Conservation (phyloP, 2,888 invertebrate species). For the Cremastinae sp. region DNA sequence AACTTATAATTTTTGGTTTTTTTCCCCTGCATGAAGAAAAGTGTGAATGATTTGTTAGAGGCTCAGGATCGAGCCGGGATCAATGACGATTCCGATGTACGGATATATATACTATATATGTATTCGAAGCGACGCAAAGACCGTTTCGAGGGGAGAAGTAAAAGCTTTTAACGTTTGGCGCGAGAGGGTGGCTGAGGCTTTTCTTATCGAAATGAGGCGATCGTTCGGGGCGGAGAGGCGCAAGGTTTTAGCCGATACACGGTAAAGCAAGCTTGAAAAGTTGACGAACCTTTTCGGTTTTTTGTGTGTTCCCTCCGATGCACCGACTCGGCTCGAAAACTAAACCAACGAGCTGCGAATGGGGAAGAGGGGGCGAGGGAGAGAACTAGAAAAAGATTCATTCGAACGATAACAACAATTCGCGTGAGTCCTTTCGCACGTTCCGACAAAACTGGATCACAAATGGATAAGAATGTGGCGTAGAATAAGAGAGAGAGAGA, state of each 20-base stretch:
- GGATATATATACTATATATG: too few species aligned
- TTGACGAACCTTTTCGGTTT: constrained; percentile 56
- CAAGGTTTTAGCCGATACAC: constrained; percentile 12
- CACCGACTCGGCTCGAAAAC: constrained; percentile 14
- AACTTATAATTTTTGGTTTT: too few species aligned
- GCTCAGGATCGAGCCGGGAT: too few species aligned
- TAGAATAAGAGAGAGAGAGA: constrained; percentile 1
- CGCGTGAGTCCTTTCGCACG: constrained; percentile 47
- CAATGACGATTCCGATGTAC: too few species aligned
- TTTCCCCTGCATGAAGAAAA: too few species aligned
- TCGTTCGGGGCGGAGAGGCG: constrained; percentile 23
- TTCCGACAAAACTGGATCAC: constrained; percentile 14
- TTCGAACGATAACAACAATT: constrained; percentile 45
- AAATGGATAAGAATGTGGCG: constrained; percentile 16
- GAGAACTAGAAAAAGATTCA: constrained; percentile 35
- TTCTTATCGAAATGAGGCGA: constrained; percentile 54
- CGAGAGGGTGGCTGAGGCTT: constrained; percentile 30
- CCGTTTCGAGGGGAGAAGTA: constrained; percentile 29
- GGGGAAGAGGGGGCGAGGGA: constrained; percentile 11
- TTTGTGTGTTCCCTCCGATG: constrained; percentile 35
- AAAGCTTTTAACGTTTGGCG: constrained; percentile 56
- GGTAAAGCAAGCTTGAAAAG: constrained; percentile 22
- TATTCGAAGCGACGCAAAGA: background rate
- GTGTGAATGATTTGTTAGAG: too few species aligned
- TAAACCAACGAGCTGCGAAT: background rate